Percentiles rank a stretch among this genome's conserved stretches.
These are phyloP conservation scores for Brienomyrus brachyistius DNA, from an alignment of 2,113 vertebrate species.

Conservation along the genomic window DNA sequence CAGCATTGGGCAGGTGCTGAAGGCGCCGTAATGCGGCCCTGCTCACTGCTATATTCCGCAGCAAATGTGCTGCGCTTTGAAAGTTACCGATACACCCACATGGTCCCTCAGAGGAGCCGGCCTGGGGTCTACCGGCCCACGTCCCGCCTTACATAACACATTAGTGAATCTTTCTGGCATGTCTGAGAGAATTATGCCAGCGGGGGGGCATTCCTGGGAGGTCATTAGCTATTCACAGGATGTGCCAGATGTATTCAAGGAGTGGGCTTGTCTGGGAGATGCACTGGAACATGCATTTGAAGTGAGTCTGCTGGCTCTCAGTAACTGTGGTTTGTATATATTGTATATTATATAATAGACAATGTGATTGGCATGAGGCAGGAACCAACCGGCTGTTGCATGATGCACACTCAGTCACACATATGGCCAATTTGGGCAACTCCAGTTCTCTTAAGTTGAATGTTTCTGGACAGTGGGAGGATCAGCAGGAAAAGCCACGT, in stretches of 20 bases:
- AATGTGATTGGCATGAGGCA: background rate
- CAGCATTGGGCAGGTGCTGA: background rate
- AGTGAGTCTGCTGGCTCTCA: background rate
- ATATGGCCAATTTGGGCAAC: background rate
- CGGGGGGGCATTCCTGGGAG: background rate
- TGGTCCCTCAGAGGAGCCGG: background rate
- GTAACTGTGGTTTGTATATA: background rate
- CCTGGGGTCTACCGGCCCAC: slow-evolving; percentile 6
- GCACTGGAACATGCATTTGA: background rate
- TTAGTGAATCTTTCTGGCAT: background rate
- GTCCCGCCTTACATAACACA: background rate
- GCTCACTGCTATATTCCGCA: background rate
- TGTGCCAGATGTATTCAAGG: background rate
- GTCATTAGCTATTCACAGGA: background rate
- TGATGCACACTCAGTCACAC: background rate
- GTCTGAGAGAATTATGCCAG: background rate
- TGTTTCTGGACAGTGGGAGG: background rate
- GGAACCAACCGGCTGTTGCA: background rate
- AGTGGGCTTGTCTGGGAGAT: background rate
- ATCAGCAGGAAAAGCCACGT: background rate
- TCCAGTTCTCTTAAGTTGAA: background rate
- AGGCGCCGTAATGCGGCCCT: background rate
- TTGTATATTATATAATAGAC: background rate
- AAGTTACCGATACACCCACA: slow-evolving; percentile 9
- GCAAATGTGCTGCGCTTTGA: slow-evolving; percentile 11